Evolutionary conservation across 2,888 invertebrate genomes (phyloP).

Genomic region (Limulus polyphemus): DNA sequence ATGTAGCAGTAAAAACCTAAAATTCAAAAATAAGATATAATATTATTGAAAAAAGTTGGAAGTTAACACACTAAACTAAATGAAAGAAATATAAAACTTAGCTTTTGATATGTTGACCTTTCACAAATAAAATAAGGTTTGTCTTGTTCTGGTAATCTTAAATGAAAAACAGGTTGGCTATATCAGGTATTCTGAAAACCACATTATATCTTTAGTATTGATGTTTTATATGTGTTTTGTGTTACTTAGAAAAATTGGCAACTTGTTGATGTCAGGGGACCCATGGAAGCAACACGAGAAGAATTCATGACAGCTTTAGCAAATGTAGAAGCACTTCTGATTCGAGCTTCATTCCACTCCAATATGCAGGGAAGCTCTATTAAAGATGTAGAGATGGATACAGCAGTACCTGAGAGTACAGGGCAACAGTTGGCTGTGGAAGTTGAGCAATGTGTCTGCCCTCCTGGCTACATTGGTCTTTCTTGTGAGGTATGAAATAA

Average conservation of each 20-base stretch:
- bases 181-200: too few species aligned
- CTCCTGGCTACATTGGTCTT: conserved; percentile 41
- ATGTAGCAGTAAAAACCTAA: too few species aligned
- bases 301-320: conserved; percentile 74
- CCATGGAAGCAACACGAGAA: conserved; percentile 48
- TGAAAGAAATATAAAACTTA: too few species aligned
- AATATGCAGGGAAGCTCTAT: conserved; percentile 54
- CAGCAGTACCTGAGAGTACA: conserved; percentile 55
- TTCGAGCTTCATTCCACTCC: conserved; percentile 60
- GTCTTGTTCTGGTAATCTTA: too few species aligned
- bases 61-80: too few species aligned
- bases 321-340: conserved; percentile 64
- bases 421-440: conserved; percentile 37
- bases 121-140: too few species aligned
- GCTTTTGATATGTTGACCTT: too few species aligned
- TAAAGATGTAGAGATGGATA: conserved; percentile 74
- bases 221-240: conserved; percentile 13
- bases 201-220: too few species aligned
- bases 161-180: too few species aligned
- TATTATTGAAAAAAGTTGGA: too few species aligned
- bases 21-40: too few species aligned
- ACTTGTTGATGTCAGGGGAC: conserved; percentile 27
- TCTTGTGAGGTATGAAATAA: conserved; percentile 45
- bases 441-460: conserved; percentile 43
- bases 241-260: conserved; percentile 31